Percentiles rank a stretch among this genome's conserved stretches.
Evolutionary conservation across 2,113 vertebrate genomes (phyloP).

Genomic region (Hemichromis elongatus): DNA sequence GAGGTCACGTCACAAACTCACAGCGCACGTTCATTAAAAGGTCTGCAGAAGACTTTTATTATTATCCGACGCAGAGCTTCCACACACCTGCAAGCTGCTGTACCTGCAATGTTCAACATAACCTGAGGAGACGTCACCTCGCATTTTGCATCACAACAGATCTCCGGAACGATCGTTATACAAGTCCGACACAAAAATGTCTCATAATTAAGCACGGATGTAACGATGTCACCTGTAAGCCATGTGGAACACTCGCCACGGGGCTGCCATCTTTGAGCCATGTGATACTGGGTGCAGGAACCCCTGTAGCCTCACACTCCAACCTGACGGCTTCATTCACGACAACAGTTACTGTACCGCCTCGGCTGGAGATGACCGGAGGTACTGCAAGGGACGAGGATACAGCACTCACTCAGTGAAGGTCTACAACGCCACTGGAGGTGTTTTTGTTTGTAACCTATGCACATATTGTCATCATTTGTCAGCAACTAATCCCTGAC

Average conservation of each 20-base stretch:
- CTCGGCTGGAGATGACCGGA: constrained; percentile 84
- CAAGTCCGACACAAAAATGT: background rate
- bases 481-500: background rate
- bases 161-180: fast-evolving
- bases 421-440: fast-evolving
- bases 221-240: constrained; percentile 79
- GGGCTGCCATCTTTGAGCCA: constrained; percentile 97
- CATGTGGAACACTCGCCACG: constrained; percentile 82
- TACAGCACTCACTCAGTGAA: background rate
- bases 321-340: constrained; percentile 84
- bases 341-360: constrained; percentile 78
- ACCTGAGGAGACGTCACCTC: background rate
- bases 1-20: constrained; percentile 17
- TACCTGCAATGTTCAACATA: background rate
- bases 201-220: background rate
- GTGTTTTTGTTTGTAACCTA: background rate
- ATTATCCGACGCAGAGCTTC: background rate
- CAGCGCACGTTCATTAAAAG: background rate
- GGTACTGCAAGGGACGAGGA: constrained; percentile 70
- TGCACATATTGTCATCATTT: background rate
- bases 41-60: background rate
- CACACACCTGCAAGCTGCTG: background rate
- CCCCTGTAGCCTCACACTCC: constrained; percentile 90
- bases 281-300: constrained; percentile 87
- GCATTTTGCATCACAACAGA: background rate